Evolutionary conservation across 2,888 invertebrate species (phyloP).

Genomic region (Criorhina ranunculi): DNA sequence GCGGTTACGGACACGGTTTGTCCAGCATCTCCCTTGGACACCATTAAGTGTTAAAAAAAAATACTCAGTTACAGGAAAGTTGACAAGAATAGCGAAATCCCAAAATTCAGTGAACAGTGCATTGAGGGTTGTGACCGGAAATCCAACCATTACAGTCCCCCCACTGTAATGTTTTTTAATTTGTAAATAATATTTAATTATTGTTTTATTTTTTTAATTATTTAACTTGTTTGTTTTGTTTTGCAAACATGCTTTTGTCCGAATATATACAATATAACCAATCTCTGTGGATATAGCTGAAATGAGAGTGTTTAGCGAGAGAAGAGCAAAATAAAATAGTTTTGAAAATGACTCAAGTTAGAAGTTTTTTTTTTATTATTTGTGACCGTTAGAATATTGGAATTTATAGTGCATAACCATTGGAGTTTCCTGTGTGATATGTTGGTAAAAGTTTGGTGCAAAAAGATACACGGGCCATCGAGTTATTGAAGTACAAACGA

Average conservation of each 20-base stretch:
- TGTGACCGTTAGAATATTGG: too few species aligned
- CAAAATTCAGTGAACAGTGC: constrained; percentile 74
- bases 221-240: constrained; percentile 72
- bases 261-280: constrained; percentile 60
- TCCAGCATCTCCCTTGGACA: constrained; percentile 73
- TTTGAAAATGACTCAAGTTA: constrained; percentile 56
- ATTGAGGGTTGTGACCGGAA: constrained; percentile 68
- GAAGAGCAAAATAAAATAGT: constrained; percentile 56
- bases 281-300: constrained; percentile 62
- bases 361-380: neutral
- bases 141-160: constrained; percentile 13
- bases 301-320: constrained; percentile 71
- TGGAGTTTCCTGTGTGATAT: too few species aligned
- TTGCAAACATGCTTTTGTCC: constrained; percentile 59
- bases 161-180: constrained; percentile 57
- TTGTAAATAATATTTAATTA: constrained; percentile 75
- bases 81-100: constrained; percentile 60
- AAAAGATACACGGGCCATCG: too few species aligned
- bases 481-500: too few species aligned
- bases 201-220: constrained; percentile 46
- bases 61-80: constrained; percentile 61
- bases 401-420: too few species aligned
- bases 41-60: constrained; percentile 55
- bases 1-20: constrained; percentile 77
- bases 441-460: too few species aligned